These are phyloP conservation scores for Gorsachius goisagi DNA, from an alignment of 2,113 vertebrate species.

Conservation along the genomic window DNA sequence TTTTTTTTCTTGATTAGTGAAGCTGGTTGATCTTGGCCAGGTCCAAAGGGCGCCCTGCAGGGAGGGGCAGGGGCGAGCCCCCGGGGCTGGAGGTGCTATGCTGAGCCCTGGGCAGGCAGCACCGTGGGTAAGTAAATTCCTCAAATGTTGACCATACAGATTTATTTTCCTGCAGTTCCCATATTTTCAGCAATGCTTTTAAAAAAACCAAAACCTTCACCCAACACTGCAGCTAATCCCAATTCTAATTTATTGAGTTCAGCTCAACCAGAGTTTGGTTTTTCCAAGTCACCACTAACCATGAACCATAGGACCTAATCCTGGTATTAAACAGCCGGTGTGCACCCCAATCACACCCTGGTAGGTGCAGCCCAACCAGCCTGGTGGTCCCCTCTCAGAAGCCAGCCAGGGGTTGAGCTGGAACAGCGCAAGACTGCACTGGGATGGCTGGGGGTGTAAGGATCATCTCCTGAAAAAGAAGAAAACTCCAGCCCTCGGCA, in stretches of 20 bases:
- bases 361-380: background rate
- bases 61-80: background rate
- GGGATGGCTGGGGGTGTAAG: background rate
- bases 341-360: background rate
- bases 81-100: background rate
- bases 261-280: background rate
- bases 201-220: background rate
- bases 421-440: background rate
- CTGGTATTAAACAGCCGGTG: background rate
- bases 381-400: background rate
- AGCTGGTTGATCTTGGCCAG: background rate
- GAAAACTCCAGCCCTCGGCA: no score
- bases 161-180: background rate
- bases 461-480: background rate
- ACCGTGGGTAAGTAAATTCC: accelerated
- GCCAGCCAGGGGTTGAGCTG: background rate
- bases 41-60: background rate
- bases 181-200: background rate
- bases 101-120: background rate
- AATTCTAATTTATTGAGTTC: background rate
- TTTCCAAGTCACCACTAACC: background rate
- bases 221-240: background rate
- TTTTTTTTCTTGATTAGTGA: background rate
- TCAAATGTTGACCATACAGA: background rate
- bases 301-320: background rate